Base-by-base conservation (phyloP, 2,888 invertebrate species). In the Aricia artaxerxes region DNA sequence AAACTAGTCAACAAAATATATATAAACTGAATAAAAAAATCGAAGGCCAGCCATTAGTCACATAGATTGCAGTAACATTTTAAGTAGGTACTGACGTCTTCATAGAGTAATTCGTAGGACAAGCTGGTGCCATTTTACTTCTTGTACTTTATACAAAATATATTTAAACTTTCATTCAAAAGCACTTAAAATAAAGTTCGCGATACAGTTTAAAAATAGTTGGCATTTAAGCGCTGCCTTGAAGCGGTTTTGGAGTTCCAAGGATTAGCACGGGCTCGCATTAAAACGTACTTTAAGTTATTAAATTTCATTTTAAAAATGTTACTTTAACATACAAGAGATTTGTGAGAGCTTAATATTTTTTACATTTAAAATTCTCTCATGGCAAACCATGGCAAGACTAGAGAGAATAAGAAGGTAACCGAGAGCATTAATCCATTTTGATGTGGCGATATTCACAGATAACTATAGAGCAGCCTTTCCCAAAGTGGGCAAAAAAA, bases 171-270 rank as follows among this genome's bases (percentile, higher is more conserved):
- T 69, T 38, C 38, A 69, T 69, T 69, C 69, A 31, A 69, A 69
- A 69, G 69, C 69, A 69, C 35, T 69, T 69, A 69, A 69, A 69
- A 69, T 69, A 69, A 69, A 69, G 69, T 69, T 69, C 13, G 38
- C 16, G 69, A 69, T 69, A 38, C 69, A 69, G 35, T 69, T 69
- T 69, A 35, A 35, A 69, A 69, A 69, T 69, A 69, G 69, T 11
- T 69, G 5, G 35, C 5, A 69, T 69, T 69, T 69, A 69, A 69
- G 13, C 35, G 69, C 69, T 69, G 69, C 69, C 69, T 69, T 35
- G 69, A 38, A 69, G 69, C 69, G 69, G 69, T 69, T 69, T 69
- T 9, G 35, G 35, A 69, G 35, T 69, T 69, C 69, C 35, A 69
- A 35, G 69, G 69, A 69, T 69, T 69, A 69, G 69, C 4, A 13